Evolutionary conservation across 2,113 vertebrate genomes (phyloP).

Genomic region (Amblyopsis rosae): DNA sequence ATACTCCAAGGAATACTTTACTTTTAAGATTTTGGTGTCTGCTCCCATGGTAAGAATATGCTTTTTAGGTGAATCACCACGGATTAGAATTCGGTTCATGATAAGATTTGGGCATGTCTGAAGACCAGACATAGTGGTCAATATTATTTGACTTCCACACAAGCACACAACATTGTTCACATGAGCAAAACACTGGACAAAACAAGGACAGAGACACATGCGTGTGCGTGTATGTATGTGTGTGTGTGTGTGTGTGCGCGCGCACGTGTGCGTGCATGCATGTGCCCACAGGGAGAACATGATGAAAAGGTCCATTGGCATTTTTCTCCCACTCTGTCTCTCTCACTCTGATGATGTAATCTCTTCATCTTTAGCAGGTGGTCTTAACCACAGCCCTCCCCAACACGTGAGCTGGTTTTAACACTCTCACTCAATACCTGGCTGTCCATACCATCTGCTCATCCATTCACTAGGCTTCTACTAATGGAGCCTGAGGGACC

Average conservation of each 20-base stretch:
- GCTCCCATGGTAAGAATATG: no score
- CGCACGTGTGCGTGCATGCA: not conserved
- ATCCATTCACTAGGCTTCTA: slow-evolving; percentile 24
- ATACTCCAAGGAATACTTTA: no score
- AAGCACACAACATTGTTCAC: no score
- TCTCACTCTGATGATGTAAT: slow-evolving; percentile 35
- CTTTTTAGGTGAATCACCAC: no score
- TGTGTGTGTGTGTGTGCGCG: not conserved
- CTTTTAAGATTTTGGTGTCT: no score
- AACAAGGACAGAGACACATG: no score
- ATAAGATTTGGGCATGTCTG: no score
- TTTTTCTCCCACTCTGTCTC: slow-evolving; percentile 1
- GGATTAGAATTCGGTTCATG: no score
- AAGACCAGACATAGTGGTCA: no score
- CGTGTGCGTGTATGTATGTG: no score
- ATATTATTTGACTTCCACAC: no score
- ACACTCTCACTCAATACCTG: slow-evolving; percentile 48
- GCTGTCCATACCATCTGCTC: slow-evolving; percentile 15
- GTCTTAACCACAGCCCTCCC: slow-evolving; percentile 2
- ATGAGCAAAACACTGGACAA: no score
- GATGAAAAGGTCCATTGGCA: slow-evolving; percentile 8
- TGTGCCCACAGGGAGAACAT: slow-evolving; percentile 14
- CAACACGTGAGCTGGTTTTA: slow-evolving; percentile 32
- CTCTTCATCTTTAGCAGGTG: slow-evolving; percentile 53
- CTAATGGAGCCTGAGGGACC: slow-evolving; percentile 13